Evolutionary conservation across 2,797 vertebrate species (phyloP).

Genomic region (Florisuga fusca): DNA sequence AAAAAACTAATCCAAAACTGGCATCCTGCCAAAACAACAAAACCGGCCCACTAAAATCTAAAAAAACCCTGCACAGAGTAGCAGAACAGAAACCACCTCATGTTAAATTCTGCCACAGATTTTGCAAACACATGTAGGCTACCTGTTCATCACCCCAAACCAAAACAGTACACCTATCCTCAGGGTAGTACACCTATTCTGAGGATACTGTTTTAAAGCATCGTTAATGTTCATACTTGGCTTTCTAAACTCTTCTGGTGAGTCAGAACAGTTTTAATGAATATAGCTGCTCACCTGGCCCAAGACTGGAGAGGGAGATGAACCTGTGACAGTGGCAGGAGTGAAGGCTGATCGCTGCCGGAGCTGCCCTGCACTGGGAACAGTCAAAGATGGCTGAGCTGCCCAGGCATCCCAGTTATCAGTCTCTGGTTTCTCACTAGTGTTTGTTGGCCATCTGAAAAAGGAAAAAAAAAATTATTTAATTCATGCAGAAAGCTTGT

Average conservation of each 20-base stretch:
- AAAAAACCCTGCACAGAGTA: background rate
- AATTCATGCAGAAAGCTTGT: background rate
- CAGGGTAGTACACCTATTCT: background rate
- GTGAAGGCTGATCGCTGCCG: conserved; percentile 96
- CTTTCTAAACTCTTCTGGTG: background rate
- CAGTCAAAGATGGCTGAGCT: conserved; percentile 90
- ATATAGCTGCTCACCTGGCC: conserved; percentile 87
- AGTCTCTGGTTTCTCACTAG: conserved; percentile 86
- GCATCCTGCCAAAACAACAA: background rate
- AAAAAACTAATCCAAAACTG: background rate
- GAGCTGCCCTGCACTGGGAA: conserved; percentile 90
- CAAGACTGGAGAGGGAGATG: conserved; percentile 94
- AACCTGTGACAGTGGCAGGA: conserved; percentile 93
- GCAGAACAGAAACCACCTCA: background rate
- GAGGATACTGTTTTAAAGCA: background rate
- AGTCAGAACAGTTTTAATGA: background rate
- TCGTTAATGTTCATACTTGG: fast-evolving
- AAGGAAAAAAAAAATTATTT: fast-evolving
- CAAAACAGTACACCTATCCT: background rate
- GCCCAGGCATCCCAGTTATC: conserved; percentile 98
- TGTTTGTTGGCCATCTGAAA: conserved; percentile 90
- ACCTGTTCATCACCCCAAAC: background rate
- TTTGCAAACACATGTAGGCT: background rate
- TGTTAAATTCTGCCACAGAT: background rate
- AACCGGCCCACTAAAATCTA: background rate